phyloP scores from a whole-genome alignment of 2,113 vertebrate genomes.

The Hylia prasina region DNA sequence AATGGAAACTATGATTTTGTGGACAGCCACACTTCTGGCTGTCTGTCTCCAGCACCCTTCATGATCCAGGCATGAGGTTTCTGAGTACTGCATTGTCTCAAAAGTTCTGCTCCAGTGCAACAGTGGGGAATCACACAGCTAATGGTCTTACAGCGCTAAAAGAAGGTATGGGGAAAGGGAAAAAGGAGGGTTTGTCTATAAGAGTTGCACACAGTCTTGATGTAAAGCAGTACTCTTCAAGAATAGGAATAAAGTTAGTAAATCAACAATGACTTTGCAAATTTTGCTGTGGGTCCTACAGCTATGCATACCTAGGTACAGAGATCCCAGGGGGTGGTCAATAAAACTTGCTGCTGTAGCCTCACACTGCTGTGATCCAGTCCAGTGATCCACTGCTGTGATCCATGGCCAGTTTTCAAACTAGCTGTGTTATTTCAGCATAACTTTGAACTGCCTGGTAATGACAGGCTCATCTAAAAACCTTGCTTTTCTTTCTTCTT shows the following conservation, averaged over 20 bases:
- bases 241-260: background rate
- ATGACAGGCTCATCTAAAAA: background rate
- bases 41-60: background rate
- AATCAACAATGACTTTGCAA: background rate
- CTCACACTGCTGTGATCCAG: background rate
- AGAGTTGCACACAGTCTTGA: background rate
- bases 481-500: background rate
- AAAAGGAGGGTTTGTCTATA: rapidly evolving
- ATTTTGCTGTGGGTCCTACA: background rate
- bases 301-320: background rate
- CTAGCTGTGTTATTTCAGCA: background rate
- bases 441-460: background rate
- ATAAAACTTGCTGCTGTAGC: background rate
- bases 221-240: background rate
- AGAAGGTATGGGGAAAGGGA: background rate
- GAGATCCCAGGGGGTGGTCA: rapidly evolving
- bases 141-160: background rate
- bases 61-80: background rate
- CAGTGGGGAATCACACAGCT: background rate
- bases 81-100: background rate
- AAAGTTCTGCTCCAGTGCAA: background rate
- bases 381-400: background rate
- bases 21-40: background rate
- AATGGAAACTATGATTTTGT: background rate
- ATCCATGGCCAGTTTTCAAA: background rate